A percentile compares a stretch with the other conserved stretches of the same genome.
These are phyloP conservation scores for Electrophaes corylata DNA, from an alignment of 2,888 invertebrate species.

Conservation along the genomic window DNA sequence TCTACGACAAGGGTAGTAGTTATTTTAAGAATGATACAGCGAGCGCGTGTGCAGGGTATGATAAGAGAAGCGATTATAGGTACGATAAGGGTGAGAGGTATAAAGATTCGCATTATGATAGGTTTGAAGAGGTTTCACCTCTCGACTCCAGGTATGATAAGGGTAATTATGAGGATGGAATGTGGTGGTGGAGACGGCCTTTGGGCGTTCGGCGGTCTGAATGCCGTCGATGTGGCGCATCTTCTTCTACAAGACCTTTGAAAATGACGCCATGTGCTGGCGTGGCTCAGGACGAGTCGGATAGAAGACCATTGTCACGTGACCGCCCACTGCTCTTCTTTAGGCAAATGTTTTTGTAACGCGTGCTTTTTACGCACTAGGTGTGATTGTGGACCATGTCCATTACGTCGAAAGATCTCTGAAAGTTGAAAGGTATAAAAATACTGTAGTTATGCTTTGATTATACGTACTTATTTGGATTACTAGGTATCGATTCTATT, in stretches of 20 bases:
- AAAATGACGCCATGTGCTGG: slow-evolving; percentile 65
- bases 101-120: slow-evolving; percentile 30
- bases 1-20: slow-evolving; percentile 35
- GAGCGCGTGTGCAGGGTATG: slow-evolving; percentile 40
- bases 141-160: slow-evolving; percentile 56
- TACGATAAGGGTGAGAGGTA: slow-evolving; percentile 27
- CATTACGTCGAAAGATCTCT: neutral
- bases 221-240: slow-evolving; percentile 68
- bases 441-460: too few relatives aligned
- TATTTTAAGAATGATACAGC: slow-evolving; percentile 26
- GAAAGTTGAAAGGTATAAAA: neutral
- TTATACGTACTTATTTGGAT: neutral
- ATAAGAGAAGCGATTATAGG: slow-evolving; percentile 29
- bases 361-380: slow-evolving; percentile 19
- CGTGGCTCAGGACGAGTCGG: slow-evolving; percentile 48
- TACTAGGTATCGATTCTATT: too few relatives aligned
- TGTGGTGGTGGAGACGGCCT: slow-evolving; percentile 63
- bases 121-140: slow-evolving; percentile 44
- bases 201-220: slow-evolving; percentile 60
- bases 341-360: slow-evolving; percentile 63
- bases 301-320: slow-evolving; percentile 53
- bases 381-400: neutral
- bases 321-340: slow-evolving; percentile 73
- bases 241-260: slow-evolving; percentile 66
- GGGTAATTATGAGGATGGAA: slow-evolving; percentile 51